phyloP scores from a whole-genome alignment of 2,113 vertebrate genomes.

The Poicephalus gulielmi region DNA sequence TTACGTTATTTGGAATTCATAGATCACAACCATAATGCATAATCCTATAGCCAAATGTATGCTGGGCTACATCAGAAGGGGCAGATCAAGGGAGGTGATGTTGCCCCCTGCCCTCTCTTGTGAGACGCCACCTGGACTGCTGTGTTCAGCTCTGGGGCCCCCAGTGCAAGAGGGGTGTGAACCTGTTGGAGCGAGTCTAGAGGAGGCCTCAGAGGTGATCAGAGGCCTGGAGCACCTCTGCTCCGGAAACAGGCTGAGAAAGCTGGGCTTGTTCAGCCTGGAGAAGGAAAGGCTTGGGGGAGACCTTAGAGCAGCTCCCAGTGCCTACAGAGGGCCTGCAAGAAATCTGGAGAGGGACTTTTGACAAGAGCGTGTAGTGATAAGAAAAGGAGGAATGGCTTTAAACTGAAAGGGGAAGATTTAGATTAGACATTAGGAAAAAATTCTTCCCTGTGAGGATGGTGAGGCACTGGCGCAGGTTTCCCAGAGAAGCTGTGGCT shows the following conservation, averaged over 20 bases:
- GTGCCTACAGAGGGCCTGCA: background rate
- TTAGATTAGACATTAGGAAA: background rate
- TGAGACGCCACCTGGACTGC: background rate
- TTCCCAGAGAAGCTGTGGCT: background rate
- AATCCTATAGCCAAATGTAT: background rate
- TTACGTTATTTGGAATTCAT: background rate
- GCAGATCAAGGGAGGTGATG: background rate
- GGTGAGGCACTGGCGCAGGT: background rate
- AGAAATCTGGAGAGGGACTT: background rate
- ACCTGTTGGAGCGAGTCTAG: background rate
- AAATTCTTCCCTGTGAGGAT: background rate
- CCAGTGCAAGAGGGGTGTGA: background rate
- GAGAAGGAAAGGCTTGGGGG: background rate
- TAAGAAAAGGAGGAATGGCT: background rate
- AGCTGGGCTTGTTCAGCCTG: background rate
- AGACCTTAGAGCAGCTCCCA: background rate
- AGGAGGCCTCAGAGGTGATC: background rate
- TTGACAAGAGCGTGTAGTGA: background rate
- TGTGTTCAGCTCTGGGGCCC: background rate
- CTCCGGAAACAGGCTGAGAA: background rate
- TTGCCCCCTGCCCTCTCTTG: background rate
- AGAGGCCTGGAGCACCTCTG: background rate
- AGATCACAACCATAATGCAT: background rate
- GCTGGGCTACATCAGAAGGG: background rate
- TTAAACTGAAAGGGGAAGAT: background rate